Percentiles rank a stretch among this genome's conserved stretches.
These are phyloP conservation scores for Molanna angustata DNA, from an alignment of 2,888 invertebrate genomes.

Conservation along the genomic window DNA sequence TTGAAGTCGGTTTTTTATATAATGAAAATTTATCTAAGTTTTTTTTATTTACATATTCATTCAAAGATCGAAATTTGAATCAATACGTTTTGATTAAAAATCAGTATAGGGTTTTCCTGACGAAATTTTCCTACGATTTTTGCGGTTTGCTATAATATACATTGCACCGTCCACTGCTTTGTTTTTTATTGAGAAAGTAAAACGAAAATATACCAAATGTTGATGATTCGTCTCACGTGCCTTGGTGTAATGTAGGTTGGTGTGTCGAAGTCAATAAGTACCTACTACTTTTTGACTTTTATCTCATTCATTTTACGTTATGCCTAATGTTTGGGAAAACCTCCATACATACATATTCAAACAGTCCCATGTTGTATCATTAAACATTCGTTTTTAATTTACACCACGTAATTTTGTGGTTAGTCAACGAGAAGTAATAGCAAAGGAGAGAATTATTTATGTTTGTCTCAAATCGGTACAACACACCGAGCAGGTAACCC, in stretches of 20 bases:
- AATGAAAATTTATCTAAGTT: too few species aligned
- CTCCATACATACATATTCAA: constrained; percentile 15
- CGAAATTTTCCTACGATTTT: too few species aligned
- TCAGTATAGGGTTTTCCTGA: too few species aligned
- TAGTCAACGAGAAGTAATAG: constrained; percentile 20
- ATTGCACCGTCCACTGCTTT: too few species aligned
- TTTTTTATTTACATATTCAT: too few species aligned
- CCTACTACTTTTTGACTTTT: too few species aligned
- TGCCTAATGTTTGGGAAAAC: constrained; percentile 21
- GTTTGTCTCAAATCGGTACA: constrained; percentile 16
- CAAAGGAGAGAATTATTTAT: constrained; percentile 26
- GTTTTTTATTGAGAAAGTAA: too few species aligned
- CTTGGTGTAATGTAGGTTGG: constrained; percentile 21
- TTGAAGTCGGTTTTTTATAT: too few species aligned
- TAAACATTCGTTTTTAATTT: constrained; percentile 25
- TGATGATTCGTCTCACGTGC: constrained; percentile 19
- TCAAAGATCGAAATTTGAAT: too few species aligned
- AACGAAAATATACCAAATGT: too few species aligned
- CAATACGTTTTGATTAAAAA: too few species aligned
- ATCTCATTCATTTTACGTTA: constrained; percentile 16
- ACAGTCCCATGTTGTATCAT: constrained; percentile 18
- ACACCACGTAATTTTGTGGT: constrained; percentile 29
- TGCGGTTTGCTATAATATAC: too few species aligned
- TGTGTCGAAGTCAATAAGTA: constrained; percentile 18
- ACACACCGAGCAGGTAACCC: constrained; percentile 14